Evolutionary conservation across 2,113 vertebrate species (phyloP), one percentile per base, ranked within the genome.

Genomic region (Asarcornis scutulata): DNA sequence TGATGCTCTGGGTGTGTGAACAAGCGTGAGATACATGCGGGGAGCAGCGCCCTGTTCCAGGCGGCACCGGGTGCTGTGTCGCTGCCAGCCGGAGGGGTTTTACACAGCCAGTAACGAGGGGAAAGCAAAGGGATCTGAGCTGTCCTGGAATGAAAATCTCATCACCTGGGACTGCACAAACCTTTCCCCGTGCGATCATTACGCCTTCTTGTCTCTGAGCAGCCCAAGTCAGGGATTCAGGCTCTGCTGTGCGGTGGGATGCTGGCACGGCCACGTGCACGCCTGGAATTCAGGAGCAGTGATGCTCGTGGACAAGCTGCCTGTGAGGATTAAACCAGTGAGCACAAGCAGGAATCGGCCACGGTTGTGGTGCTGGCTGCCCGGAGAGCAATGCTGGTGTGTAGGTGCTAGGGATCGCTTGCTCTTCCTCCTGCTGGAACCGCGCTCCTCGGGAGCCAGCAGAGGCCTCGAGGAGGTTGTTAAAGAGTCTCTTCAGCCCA

Each of bases 401-500:
- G 13, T 4, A 26, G 50, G 23, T 1, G 25, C 3, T 89, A 36
- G 21, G n/a, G 48, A 18, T 40, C 52, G 76, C 77, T 31, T 6
- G n/a, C 72, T 87, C 16, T 67, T 71, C 21, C 60, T 53, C 48
- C 7, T 20, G 29, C 17, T 15, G 34, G 15, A 8, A 9, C 29
- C 42, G 44, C 2, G 9, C 75, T 78, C 59, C 53, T 22, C 1
- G 11, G 63, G 86, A 58, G n/a, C 27, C 12, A 14, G 53, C 63
- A 15, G 60, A 66, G 81, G 31, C 48, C 91, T 64, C 17, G 11
- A 63, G 93, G 74, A 93, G 86, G 13, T 52, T 63, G 80, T 80
- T 69, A 32, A 55, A 86, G 91, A 96, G 82, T 83, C 69, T 88
- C 64, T 56, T 68, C 83, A 88, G 77, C 94, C 96, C 38, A 6